These are phyloP conservation scores for Bombus confusus DNA, from an alignment of 1,140 invertebrate genomes.

Conservation along the genomic window DNA sequence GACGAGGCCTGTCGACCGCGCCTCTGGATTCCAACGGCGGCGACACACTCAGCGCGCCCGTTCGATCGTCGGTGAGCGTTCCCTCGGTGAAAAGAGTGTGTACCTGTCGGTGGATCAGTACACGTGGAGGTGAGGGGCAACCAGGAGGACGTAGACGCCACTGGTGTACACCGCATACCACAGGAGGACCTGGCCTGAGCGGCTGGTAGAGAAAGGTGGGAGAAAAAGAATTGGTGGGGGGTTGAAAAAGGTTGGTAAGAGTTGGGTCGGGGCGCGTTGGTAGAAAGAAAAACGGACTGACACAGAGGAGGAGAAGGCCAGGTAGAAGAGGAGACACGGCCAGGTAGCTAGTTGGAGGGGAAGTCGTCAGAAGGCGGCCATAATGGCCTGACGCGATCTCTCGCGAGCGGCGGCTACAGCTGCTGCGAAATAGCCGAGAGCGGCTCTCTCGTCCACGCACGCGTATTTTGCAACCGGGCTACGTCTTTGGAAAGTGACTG, in stretches of 20 bases:
- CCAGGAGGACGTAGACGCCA: conserved; percentile 54
- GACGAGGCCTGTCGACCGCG: conserved; percentile 56
- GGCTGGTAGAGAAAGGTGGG: neutral
- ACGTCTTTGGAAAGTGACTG: conserved; percentile 65
- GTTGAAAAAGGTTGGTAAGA: conserved; percentile 55
- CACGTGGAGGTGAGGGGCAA: conserved; percentile 65
- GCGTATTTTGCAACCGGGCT: conserved; percentile 66
- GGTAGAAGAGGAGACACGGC: conserved; percentile 33
- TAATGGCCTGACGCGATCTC: conserved; percentile 78
- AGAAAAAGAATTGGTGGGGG: neutral
- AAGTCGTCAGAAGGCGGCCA: conserved; percentile 75
- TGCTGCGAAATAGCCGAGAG: conserved; percentile 76
- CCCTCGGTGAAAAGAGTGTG: neutral
- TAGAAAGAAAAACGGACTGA: conserved; percentile 28
- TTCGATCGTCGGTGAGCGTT: conserved; percentile 23
- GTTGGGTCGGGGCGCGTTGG: conserved; percentile 19
- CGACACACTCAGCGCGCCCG: conserved; percentile 34
- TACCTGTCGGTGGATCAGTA: conserved; percentile 43
- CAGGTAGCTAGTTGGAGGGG: conserved; percentile 23
- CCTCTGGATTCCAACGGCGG: conserved; percentile 60
- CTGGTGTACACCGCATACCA: conserved; percentile 61
- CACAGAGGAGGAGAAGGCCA: conserved; percentile 21
- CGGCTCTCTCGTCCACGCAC: conserved; percentile 59
- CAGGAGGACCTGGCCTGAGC: conserved; percentile 48
- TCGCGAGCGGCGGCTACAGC: conserved; percentile 73